Evolutionary conservation across 2,888 invertebrate species (phyloP), one percentile per base, ranked within the genome.

Genomic region (Pheosia gnoma): DNA sequence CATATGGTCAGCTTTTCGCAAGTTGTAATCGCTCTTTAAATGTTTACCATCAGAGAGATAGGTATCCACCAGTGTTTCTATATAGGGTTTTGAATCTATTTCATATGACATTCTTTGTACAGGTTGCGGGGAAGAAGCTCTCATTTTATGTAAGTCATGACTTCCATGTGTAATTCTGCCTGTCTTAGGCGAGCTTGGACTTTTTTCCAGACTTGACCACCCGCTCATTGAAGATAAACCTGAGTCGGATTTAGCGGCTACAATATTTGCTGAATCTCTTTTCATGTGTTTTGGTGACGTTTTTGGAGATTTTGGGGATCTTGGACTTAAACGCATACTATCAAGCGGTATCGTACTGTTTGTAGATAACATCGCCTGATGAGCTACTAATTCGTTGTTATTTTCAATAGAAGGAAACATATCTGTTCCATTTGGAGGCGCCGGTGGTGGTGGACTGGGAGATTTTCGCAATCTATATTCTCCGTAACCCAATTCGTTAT

Each of bases 181-280:
- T 37, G 93, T 95, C 84, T 96, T 96, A 0, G 97, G 97, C 0
- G 97, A 97, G 39, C 96, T 96, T 4, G 97, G 97, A 45, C 97
- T 97, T 89, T 97, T 97, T 85, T 97, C 97, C 78, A 97, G 90
- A 81, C 97, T 97, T 10, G 97, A 97, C 95, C 97, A 96, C 5
- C 97, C 97, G 80, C 97, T 97, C 96, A 97, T 96, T 6, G 97
- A 97, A 0, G 97, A 97, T 59, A 98, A 89, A 0, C 97, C 97
- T 0, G 97, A 97, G 85, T 98, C 97, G 0, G 97, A 97, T 85
- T 97, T 97, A 1, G 96, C 96, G 5, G 96, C 95, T 3, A 95
- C 95, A 66, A 96, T 96, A 81, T 95, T 95, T 6, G 80, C 81
- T 61, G 94, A 94, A 69, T 94, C 94, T 72, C 95, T 94, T 82